Conservation (phyloP, 1,140 invertebrate genomes). For the Aphaenogaster floridana region DNA sequence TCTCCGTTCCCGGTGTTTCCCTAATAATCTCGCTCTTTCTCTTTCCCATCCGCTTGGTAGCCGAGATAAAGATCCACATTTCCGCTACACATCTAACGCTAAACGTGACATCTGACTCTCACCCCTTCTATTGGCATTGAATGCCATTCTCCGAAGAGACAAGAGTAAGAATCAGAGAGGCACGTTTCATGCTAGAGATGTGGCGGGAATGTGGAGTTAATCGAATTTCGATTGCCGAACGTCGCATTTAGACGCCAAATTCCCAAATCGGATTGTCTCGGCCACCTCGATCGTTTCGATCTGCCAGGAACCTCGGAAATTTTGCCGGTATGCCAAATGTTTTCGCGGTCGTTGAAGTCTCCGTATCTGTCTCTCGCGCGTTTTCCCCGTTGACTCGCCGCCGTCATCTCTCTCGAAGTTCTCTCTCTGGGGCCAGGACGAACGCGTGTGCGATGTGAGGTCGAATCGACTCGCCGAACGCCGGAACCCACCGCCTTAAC, state of each 20-base stretch:
- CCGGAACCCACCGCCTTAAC: slow-evolving; percentile 81
- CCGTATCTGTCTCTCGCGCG: slow-evolving; percentile 8
- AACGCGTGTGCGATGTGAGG: slow-evolving; percentile 48
- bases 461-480: slow-evolving; percentile 61
- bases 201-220: neutral
- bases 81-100: neutral
- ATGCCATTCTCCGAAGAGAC: neutral
- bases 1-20: slow-evolving; percentile 19
- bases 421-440: slow-evolving; percentile 50
- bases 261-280: slow-evolving; percentile 30
- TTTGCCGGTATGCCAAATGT: slow-evolving; percentile 32
- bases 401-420: slow-evolving; percentile 39
- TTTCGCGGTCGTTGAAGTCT: slow-evolving; percentile 62
- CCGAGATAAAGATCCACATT: slow-evolving; percentile 17
- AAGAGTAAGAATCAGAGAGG: neutral
- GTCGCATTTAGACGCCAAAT: slow-evolving; percentile 44
- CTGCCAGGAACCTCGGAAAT: slow-evolving; percentile 55
- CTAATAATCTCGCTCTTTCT: neutral
- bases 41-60: slow-evolving; percentile 37
- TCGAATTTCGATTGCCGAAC: slow-evolving; percentile 37
- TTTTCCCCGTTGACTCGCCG: slow-evolving; percentile 49
- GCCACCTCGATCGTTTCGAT: slow-evolving; percentile 56
- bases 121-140: neutral
- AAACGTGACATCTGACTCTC: neutral
- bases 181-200: neutral